phyloP scores from a whole-genome alignment of 2,888 invertebrate species.

The Thereva nobilitata region DNA sequence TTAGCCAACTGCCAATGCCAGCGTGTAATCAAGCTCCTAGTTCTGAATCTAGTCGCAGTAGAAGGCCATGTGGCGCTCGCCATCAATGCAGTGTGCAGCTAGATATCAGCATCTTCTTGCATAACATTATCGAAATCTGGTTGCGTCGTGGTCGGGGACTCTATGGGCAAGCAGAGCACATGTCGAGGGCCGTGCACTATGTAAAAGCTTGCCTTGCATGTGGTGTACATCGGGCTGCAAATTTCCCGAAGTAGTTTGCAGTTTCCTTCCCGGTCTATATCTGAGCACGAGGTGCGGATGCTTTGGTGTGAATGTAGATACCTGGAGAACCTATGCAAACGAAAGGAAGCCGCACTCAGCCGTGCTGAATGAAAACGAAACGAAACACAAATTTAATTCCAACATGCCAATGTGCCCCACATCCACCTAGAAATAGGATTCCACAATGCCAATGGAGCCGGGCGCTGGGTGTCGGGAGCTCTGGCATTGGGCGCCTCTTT shows the following conservation, averaged over 20 bases:
- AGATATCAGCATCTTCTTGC: conserved; percentile 25
- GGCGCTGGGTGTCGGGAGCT: neutral
- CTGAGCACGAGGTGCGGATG: conserved; percentile 24
- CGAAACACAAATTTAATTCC: conserved; percentile 39
- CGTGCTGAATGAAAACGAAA: conserved; percentile 40
- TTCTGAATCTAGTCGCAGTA: conserved; percentile 10
- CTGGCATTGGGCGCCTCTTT: conserved; percentile 1
- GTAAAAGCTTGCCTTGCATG: conserved; percentile 19
- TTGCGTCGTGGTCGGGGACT: neutral
- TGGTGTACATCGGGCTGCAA: conserved; percentile 16
- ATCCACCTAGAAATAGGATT: conserved; percentile 3
- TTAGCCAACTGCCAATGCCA: conserved; percentile 12
- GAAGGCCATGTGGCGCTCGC: conserved; percentile 28
- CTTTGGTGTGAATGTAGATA: conserved; percentile 15
- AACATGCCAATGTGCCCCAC: conserved; percentile 33
- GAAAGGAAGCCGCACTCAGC: conserved; percentile 36
- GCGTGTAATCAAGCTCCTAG: conserved; percentile 22
- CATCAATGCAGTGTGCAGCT: conserved; percentile 11
- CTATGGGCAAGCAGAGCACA: conserved; percentile 6
- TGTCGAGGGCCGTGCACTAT: conserved; percentile 13
- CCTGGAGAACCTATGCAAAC: conserved; percentile 23
- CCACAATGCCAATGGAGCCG: too few relatives aligned
- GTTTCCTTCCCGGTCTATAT: conserved; percentile 1
- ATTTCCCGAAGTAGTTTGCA: conserved; percentile 27
- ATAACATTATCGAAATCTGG: neutral